phyloP scores from a whole-genome alignment of 1,140 invertebrate genomes.

The Cotesia glomerata region DNA sequence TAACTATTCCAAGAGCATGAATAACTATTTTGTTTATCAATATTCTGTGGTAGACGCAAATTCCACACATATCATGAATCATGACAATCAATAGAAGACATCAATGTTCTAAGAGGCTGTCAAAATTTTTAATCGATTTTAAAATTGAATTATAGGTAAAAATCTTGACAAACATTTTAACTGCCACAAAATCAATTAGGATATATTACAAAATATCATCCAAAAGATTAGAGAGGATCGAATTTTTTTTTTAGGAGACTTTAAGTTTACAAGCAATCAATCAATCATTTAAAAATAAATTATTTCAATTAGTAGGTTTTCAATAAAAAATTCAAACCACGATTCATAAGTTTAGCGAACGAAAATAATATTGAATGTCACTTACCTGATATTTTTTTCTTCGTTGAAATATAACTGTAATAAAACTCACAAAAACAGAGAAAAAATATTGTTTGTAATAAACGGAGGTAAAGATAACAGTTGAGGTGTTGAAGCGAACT shows the following conservation, averaged over 20 bases:
- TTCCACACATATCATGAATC: background rate
- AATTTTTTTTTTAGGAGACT: too few species aligned
- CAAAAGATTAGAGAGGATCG: too few species aligned
- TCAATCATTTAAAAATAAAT: too few species aligned
- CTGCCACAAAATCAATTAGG: too few species aligned
- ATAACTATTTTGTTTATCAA: conserved; percentile 15
- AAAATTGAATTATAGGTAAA: too few species aligned
- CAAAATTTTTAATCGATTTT: background rate
- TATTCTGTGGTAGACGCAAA: conserved; percentile 7
- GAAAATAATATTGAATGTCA: background rate
- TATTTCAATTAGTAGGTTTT: too few species aligned
- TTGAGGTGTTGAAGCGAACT: background rate
- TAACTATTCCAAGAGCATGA: background rate
- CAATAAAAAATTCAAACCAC: background rate
- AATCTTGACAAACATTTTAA: too few species aligned
- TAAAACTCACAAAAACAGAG: too few species aligned
- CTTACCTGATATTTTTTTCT: background rate
- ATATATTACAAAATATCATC: too few species aligned
- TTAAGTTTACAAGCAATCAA: too few species aligned
- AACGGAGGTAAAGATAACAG: background rate
- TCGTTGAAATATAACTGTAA: too few species aligned
- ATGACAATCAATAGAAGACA: background rate
- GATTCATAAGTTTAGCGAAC: background rate
- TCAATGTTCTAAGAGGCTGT: background rate
- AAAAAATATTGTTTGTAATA: background rate